Percentiles rank a stretch among this genome's conserved stretches.
Conservation (phyloP, 2,797 vertebrate genomes). For the Fratercula arctica region DNA sequence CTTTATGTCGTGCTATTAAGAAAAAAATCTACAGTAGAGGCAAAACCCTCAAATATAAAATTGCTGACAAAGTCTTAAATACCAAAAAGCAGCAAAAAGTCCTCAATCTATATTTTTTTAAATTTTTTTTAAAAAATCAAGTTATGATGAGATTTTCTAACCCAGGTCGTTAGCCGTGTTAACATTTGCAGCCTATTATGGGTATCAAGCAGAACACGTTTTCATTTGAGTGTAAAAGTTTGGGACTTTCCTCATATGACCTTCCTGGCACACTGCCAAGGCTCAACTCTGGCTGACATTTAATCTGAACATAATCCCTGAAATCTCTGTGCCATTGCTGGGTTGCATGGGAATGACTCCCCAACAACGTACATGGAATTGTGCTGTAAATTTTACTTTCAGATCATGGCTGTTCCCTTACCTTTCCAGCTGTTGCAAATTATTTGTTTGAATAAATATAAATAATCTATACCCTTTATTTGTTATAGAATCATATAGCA, state of each 20-base stretch:
- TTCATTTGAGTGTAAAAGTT: not conserved
- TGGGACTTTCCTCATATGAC: constrained; percentile 42
- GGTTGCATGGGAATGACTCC: constrained; percentile 25
- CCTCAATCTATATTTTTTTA: not conserved
- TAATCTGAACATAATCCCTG: constrained; percentile 67
- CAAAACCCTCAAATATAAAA: not conserved
- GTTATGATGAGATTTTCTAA: not conserved
- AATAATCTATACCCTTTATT: not conserved
- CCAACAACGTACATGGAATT: not conserved
- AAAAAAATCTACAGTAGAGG: not conserved
- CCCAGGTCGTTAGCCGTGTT: not conserved
- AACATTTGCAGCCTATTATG: not conserved
- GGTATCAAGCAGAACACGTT: constrained; percentile 2
- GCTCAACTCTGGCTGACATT: constrained; percentile 48
- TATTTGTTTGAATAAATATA: not conserved
- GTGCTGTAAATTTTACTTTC: constrained; percentile 16
- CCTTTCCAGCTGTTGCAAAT: not conserved
- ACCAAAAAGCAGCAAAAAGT: not conserved
- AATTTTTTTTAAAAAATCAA: not conserved
- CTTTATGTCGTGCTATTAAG: not conserved
- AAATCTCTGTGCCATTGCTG: constrained; percentile 50
- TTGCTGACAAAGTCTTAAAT: not conserved
- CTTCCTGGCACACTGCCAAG: not conserved
- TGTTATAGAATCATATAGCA: not conserved
- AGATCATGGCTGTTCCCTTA: not conserved